Percentiles rank a stretch among this genome's conserved stretches.
Evolutionary conservation across 2,888 invertebrate species (phyloP).

Genomic region (Pharmacophagus antenor): DNA sequence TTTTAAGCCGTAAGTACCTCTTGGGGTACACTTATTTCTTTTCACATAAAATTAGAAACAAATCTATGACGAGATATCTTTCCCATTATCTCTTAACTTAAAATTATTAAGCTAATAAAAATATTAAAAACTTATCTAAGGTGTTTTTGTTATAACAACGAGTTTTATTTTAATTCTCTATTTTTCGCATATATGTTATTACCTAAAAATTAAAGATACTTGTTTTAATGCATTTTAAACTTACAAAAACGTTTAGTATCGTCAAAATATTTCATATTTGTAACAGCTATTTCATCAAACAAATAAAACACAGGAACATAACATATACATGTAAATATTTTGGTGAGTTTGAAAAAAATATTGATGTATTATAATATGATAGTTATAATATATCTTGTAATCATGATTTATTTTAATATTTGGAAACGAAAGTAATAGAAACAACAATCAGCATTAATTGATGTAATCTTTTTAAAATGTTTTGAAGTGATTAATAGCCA

Average conservation of each 20-base stretch:
- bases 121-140: too few species aligned
- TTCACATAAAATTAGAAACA: neutral
- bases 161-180: too few species aligned
- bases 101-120: too few species aligned
- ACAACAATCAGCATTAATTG: neutral
- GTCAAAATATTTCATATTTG: too few species aligned
- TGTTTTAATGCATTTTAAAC: too few species aligned
- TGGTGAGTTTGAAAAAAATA: neutral
- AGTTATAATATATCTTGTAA: neutral
- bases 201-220: too few species aligned
- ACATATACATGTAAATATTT: neutral
- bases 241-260: too few species aligned
- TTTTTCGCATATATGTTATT: too few species aligned
- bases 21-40: neutral
- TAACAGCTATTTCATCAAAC: too few species aligned
- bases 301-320: neutral
- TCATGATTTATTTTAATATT: neutral
- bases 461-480: conserved; percentile 2
- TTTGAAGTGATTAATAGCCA: conserved; percentile 4
- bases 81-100: neutral
- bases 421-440: neutral
- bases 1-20: neutral
- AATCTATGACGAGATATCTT: neutral
- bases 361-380: neutral
- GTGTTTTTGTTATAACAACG: too few species aligned